A percentile compares a stretch with the other conserved stretches of the same genome.
phyloP scores from a whole-genome alignment of 2,888 invertebrate genomes.

The Luffia ferchaultella region DNA sequence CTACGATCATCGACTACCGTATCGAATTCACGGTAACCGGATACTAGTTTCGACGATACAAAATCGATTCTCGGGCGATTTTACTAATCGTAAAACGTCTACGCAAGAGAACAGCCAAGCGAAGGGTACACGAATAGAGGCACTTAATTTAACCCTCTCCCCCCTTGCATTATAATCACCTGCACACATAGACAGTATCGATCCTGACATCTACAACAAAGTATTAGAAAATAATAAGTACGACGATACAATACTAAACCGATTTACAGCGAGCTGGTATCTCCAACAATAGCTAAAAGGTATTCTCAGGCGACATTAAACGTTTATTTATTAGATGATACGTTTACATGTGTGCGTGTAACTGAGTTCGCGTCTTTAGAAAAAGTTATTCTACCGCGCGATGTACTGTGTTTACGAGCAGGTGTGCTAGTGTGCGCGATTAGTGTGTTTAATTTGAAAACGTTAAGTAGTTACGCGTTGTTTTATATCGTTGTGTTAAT shows the following conservation, averaged over 20 bases:
- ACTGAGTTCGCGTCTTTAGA: not conserved
- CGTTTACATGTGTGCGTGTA: conserved; percentile 49
- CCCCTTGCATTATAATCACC: conserved; percentile 61
- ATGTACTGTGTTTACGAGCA: not conserved
- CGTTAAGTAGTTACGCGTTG: conserved; percentile 62
- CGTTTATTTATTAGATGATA: too few relatives aligned
- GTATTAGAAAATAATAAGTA: too few relatives aligned
- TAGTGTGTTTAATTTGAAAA: conserved; percentile 68
- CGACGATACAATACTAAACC: too few relatives aligned
- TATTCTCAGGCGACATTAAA: too few relatives aligned
- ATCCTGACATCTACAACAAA: too few relatives aligned
- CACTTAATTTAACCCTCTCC: conserved; percentile 64
- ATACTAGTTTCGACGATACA: too few relatives aligned
- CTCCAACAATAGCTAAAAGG: too few relatives aligned
- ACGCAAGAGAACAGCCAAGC: conserved; percentile 11
- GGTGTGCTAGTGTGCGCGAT: conserved; percentile 22
- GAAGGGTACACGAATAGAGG: conserved; percentile 56
- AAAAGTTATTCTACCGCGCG: not conserved
- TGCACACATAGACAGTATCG: conserved; percentile 56
- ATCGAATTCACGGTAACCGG: too few relatives aligned
- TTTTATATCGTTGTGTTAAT: conserved; percentile 49
- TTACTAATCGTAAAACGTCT: too few relatives aligned
- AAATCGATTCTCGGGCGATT: too few relatives aligned
- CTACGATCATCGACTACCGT: too few relatives aligned
- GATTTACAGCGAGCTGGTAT: too few relatives aligned